phyloP scores from a whole-genome alignment of 1,140 invertebrate species.

The Aphaenogaster ashmeadi region DNA sequence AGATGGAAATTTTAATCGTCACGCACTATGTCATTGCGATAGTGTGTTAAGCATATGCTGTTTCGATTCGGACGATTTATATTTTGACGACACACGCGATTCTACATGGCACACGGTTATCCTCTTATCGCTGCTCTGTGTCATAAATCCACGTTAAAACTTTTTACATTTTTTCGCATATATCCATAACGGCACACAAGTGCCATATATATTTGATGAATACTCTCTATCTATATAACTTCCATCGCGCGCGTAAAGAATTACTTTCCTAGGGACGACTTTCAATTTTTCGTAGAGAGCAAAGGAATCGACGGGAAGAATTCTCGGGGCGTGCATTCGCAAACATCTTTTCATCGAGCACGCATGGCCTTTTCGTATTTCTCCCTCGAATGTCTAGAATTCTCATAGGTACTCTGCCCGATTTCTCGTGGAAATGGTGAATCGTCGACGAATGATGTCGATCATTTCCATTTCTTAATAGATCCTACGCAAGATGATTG shows the following conservation, averaged over 20 bases:
- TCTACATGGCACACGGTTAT: constrained; percentile 3
- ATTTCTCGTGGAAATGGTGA: constrained; percentile 22
- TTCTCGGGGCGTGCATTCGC: constrained; percentile 40
- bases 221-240: constrained; percentile 28
- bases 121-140: constrained; percentile 42
- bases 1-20: constrained; percentile 59
- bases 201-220: constrained; percentile 44
- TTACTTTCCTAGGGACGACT: constrained; percentile 42
- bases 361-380: constrained; percentile 45
- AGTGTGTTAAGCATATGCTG: constrained; percentile 43
- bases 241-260: constrained; percentile 39
- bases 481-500: constrained; percentile 16
- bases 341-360: constrained; percentile 43
- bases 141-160: constrained; percentile 58
- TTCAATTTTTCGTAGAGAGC: constrained; percentile 32
- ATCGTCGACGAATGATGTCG: neutral
- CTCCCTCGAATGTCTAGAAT: neutral
- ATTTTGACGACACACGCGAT: constrained; percentile 40
- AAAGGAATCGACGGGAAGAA: constrained; percentile 21
- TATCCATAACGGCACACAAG: constrained; percentile 20
- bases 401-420: neutral
- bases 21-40: constrained; percentile 49
- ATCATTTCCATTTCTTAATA: constrained; percentile 50
- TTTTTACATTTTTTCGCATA: constrained; percentile 46
- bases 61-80: constrained; percentile 46